Evolutionary conservation across 2,797 vertebrate genomes (phyloP), one percentile per base, ranked within the genome.

Genomic region (Girardinus metallicus): DNA sequence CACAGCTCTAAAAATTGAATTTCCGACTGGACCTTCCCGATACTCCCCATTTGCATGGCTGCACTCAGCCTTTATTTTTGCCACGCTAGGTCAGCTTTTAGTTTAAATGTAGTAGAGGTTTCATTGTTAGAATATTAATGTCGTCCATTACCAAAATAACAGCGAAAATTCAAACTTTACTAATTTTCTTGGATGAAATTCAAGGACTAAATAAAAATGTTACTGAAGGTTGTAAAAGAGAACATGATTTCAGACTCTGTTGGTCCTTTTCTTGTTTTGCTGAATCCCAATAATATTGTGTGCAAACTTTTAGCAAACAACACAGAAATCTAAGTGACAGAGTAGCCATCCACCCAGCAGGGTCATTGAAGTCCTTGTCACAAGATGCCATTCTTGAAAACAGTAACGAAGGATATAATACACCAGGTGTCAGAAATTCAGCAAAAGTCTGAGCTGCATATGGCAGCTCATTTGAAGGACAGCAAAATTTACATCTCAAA

Each of bases 41-140:
- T 86, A 78, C 44, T 15, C 60, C 71, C 72, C 80, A 77, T 73
- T 76, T 78, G 55, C 75, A 87, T 85, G 81, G 80, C 80, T 79
- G 47, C 74, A 62, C 66, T 80, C 41, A 70, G 16, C 26, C 60
- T 64, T 34, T 23, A 3, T 21, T 60, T 47, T 44, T 43, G 5
- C 47, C 49, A 53, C 31, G 13, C 85, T 84, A 85, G 57, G 46
- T 53, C 15, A 49, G 85, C 88, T 92, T 91, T 92, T 83, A 71
- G 90, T 89, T 88, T 62, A 13, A 85, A 88, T 77, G 47, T 6
- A 84, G 87, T 79, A 86, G 81, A 84, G 75, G 85, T 76, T 89
- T 87, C 49, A 87, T 84, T 83, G 77, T 72, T 46, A 11, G 78
- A 87, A 90, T 86, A 88, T 91, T 88, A 90, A 93, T 90, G 88